phyloP scores from a whole-genome alignment of 2,797 vertebrate genomes.

The Morelia viridis region DNA sequence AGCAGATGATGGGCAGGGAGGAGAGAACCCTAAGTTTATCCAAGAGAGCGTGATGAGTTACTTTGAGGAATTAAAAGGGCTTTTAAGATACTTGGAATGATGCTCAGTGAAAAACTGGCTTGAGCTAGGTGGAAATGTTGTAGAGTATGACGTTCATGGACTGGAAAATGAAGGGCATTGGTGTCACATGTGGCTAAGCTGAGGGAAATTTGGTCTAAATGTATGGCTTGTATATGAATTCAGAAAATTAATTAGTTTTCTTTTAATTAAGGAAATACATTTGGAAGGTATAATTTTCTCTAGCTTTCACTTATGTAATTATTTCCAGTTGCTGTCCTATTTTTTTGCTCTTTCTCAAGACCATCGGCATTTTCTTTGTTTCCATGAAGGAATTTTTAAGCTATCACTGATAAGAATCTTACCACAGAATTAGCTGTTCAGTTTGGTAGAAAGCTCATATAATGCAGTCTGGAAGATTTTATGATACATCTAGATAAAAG shows the following conservation, averaged over 20 bases:
- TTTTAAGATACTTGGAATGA: conserved; percentile 58
- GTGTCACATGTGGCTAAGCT: conserved; percentile 43
- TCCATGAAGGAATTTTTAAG: conserved; percentile 51
- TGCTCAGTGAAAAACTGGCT: conserved; percentile 55
- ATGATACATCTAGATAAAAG: conserved; percentile 36
- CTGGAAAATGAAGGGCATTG: conserved; percentile 42
- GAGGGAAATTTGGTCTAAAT: conserved; percentile 55
- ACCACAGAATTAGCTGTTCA: conserved; percentile 55
- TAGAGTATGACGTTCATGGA: conserved; percentile 41
- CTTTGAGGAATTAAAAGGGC: conserved; percentile 49
- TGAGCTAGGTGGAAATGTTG: conserved; percentile 52
- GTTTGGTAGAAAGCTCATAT: conserved; percentile 53
- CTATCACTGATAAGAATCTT: conserved; percentile 35
- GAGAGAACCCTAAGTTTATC: background rate
- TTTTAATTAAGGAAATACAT: conserved; percentile 53
- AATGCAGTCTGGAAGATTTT: conserved; percentile 50
- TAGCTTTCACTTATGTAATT: conserved; percentile 69
- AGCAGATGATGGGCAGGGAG: conserved; percentile 8
- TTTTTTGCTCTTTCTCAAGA: conserved; percentile 63
- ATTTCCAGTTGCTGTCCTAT: conserved; percentile 69
- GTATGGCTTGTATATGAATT: conserved; percentile 53
- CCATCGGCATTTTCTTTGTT: conserved; percentile 38
- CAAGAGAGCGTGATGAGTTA: conserved; percentile 47
- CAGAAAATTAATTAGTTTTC: conserved; percentile 36
- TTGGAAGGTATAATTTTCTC: conserved; percentile 66